A percentile compares a stretch with the other conserved stretches of the same genome.
Evolutionary conservation across 2,113 vertebrate genomes (phyloP).

Genomic region (Regulus satrapa): DNA sequence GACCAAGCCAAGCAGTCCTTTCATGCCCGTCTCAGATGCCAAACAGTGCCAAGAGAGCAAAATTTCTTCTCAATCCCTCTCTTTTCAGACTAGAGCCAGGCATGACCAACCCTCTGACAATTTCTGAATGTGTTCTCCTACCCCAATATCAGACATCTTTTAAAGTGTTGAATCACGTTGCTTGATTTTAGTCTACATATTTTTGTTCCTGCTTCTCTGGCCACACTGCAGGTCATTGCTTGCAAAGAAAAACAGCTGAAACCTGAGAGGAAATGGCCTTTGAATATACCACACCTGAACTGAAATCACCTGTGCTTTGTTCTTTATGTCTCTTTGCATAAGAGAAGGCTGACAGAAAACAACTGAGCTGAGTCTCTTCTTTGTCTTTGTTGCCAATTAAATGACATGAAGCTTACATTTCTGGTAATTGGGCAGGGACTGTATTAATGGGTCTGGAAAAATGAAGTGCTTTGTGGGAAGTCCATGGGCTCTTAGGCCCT

Average conservation of each 20-base stretch:
- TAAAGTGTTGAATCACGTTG: fast-evolving
- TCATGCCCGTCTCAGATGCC: neutral
- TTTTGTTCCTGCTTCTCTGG: neutral
- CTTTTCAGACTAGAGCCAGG: neutral
- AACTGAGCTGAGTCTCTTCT: neutral
- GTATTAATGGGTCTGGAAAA: neutral
- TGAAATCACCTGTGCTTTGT: neutral
- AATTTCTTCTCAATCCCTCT: neutral
- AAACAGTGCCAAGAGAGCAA: neutral
- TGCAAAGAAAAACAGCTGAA: neutral
- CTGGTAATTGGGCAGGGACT: neutral
- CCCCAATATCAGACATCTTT: neutral
- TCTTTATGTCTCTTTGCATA: neutral
- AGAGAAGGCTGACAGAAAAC: neutral
- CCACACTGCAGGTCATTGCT: neutral
- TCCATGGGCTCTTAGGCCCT: neutral
- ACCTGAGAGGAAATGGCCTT: neutral
- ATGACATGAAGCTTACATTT: neutral
- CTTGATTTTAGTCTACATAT: neutral
- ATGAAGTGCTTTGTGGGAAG: neutral
- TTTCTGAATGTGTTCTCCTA: neutral
- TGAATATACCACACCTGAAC: neutral
- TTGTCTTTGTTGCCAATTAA: neutral
- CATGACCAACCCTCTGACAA: neutral
- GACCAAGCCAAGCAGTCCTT: neutral